Conservation (phyloP, 2,797 vertebrate species). For the Pseudocheirus occidentalis region DNA sequence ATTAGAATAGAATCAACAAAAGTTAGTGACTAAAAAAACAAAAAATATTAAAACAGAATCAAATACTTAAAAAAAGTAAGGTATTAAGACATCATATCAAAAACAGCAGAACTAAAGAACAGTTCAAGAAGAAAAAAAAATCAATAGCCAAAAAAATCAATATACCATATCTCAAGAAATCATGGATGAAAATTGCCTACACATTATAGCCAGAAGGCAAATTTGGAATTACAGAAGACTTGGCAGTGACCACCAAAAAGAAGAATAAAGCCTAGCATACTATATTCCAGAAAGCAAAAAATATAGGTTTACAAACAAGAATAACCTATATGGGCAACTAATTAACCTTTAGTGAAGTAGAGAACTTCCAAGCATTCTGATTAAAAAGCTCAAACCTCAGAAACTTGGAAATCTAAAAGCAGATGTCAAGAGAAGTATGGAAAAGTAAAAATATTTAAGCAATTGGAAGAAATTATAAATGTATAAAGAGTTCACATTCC, state of each 20-base stretch:
- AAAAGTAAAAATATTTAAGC: not conserved
- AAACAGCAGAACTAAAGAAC: no score
- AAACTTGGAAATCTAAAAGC: not conserved
- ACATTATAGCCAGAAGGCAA: not conserved
- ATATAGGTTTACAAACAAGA: no score
- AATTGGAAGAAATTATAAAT: not conserved
- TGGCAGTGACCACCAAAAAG: not conserved
- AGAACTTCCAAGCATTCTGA: not conserved
- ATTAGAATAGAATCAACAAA: no score
- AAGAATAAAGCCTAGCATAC: not conserved
- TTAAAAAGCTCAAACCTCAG: not conserved
- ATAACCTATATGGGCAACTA: not conserved
- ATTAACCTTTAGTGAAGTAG: not conserved
- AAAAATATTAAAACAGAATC: no score
- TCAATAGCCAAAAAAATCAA: not conserved
- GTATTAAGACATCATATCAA: no score
- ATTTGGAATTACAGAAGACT: not conserved
- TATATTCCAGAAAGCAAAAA: not conserved
- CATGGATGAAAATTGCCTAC: not conserved
- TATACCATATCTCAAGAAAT: not conserved
- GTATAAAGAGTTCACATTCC: not conserved
- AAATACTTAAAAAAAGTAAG: no score
- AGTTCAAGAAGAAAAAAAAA: no score
- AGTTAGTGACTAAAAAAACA: no score
- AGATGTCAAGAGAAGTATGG: not conserved